Evolutionary conservation across 1,140 invertebrate species (phyloP).

Genomic region (Archivesica marissinica): DNA sequence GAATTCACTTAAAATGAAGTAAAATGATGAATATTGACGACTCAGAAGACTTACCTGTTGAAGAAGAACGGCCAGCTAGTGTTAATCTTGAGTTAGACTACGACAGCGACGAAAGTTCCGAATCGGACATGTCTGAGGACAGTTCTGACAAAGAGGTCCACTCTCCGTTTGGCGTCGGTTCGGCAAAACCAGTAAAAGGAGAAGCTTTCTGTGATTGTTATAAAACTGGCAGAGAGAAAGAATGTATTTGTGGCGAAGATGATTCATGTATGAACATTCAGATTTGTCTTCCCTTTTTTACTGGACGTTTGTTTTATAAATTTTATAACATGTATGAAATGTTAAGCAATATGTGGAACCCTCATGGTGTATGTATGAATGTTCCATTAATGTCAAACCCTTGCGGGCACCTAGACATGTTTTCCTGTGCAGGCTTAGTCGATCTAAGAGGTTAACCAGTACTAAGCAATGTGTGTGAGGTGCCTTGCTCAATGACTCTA

Average conservation of each 20-base stretch:
- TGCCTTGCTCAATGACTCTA: too few species aligned
- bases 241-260: conserved; percentile 71
- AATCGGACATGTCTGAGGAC: conserved; percentile 36
- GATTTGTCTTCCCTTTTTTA: too few species aligned
- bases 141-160: conserved; percentile 27
- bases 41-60: not conserved
- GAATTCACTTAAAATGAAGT: not conserved
- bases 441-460: too few species aligned
- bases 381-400: too few species aligned
- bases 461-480: too few species aligned
- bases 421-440: too few species aligned
- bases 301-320: too few species aligned
- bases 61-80: conserved; percentile 26
- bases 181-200: conserved; percentile 63
- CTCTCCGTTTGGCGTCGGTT: conserved; percentile 43
- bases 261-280: conserved; percentile 67
- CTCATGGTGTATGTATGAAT: too few species aligned
- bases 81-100: conserved; percentile 36
- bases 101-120: conserved; percentile 20
- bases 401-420: too few species aligned
- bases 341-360: too few species aligned
- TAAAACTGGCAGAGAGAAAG: conserved; percentile 58
- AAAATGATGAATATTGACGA: conserved; percentile 52
- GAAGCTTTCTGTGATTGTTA: conserved; percentile 71
- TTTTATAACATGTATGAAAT: too few species aligned